These are phyloP conservation scores for Copidosoma aretas DNA, from an alignment of 2,888 invertebrate genomes.

Conservation along the genomic window DNA sequence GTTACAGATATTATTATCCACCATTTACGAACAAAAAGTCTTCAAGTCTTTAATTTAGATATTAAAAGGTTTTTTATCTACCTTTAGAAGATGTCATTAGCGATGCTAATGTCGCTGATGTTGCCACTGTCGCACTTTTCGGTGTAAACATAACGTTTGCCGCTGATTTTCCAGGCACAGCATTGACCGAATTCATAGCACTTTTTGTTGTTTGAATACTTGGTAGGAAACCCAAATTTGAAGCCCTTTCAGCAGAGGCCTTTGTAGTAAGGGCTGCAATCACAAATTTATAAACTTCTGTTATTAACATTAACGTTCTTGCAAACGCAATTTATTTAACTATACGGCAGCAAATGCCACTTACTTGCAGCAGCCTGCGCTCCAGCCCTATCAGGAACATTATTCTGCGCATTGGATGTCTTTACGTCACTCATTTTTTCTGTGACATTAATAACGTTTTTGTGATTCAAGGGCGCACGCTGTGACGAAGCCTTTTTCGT, in stretches of 20 bases:
- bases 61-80: constrained; percentile 41
- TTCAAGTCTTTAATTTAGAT: too few relatives aligned
- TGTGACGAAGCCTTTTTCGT: constrained; percentile 47
- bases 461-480: constrained; percentile 41
- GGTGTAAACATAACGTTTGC: constrained; percentile 54
- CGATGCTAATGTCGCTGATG: constrained; percentile 43
- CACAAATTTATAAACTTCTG: too few relatives aligned
- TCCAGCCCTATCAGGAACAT: too few relatives aligned
- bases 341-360: too few relatives aligned
- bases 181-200: constrained; percentile 43
- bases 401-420: constrained; percentile 37
- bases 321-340: too few relatives aligned
- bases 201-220: constrained; percentile 51
- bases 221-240: constrained; percentile 39
- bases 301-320: too few relatives aligned
- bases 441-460: constrained; percentile 44
- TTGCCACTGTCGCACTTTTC: constrained; percentile 45
- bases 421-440: constrained; percentile 50
- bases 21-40: too few relatives aligned
- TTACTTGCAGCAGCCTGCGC: too few relatives aligned
- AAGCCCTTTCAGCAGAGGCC: constrained; percentile 41
- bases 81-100: constrained; percentile 53
- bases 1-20: too few relatives aligned
- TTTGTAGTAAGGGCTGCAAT: constrained; percentile 3
- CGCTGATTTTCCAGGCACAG: constrained; percentile 45